Evolutionary conservation across 2,888 invertebrate species (phyloP).

Genomic region (Eupithecia dodoneata): DNA sequence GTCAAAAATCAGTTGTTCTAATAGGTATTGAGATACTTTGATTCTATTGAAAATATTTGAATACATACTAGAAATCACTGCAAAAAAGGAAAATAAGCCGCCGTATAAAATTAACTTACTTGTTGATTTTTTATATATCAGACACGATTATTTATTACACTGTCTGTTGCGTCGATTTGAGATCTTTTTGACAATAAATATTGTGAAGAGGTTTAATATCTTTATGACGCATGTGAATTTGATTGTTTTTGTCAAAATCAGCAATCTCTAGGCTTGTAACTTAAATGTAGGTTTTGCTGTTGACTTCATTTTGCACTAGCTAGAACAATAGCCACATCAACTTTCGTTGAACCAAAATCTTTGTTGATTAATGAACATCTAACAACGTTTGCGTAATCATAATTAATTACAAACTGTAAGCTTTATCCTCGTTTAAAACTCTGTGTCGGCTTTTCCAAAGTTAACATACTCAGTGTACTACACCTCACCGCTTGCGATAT

Average conservation of each 20-base stretch:
- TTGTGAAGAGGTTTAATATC: too few species aligned
- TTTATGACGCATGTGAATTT: too few species aligned
- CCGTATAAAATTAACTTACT: too few species aligned
- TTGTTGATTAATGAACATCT: background rate
- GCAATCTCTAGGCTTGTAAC: background rate
- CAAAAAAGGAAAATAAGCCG: background rate
- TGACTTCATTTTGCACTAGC: background rate
- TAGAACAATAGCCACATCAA: background rate
- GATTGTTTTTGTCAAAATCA: background rate
- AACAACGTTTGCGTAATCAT: background rate
- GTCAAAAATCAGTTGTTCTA: too few species aligned
- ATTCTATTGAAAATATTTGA: too few species aligned
- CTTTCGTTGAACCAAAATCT: background rate
- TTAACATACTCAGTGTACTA: background rate
- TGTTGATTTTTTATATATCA: too few species aligned
- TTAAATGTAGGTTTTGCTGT: background rate
- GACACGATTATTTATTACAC: too few species aligned
- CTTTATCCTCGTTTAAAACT: slow-evolving; percentile 1
- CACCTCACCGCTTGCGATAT: too few species aligned
- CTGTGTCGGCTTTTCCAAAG: background rate
- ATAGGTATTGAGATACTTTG: too few species aligned
- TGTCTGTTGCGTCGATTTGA: too few species aligned
- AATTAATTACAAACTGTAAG: background rate
- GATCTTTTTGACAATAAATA: too few species aligned
- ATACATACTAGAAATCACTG: background rate